Evolutionary conservation across 92 coral and sea anemone genomes (phyloP).

Genomic region (Actinernus sp.): DNA sequence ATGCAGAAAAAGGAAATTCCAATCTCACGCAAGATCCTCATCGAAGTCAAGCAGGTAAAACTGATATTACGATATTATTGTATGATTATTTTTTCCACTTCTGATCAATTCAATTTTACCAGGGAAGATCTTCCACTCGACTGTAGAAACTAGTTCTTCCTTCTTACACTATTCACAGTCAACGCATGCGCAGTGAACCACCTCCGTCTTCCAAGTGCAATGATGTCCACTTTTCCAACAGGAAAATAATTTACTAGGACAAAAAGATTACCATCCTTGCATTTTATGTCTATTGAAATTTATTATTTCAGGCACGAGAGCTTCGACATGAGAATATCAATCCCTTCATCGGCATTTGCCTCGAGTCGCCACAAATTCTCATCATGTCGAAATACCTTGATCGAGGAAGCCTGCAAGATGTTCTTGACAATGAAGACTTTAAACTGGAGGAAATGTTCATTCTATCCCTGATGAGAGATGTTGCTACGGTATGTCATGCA

Average conservation of each 20-base stretch:
- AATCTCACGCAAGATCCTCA: conserved; percentile 82
- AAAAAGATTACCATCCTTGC: no score
- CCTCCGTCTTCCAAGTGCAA: no score
- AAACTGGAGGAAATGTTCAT: conserved; percentile 85
- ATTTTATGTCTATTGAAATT: no score
- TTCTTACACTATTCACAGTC: no score
- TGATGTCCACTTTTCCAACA: no score
- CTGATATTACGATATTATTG: no score
- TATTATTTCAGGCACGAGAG: conserved; percentile 86
- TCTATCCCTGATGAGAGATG: conserved; percentile 83
- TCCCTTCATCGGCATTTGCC: conserved; percentile 82
- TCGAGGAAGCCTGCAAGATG: conserved; percentile 82
- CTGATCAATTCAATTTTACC: no score
- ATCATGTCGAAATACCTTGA: conserved; percentile 79
- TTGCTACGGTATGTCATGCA: conserved; percentile 85
- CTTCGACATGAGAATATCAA: conserved; percentile 86
- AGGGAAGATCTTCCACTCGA: no score
- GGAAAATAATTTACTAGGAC: no score
- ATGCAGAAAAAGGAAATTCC: conserved; percentile 80
- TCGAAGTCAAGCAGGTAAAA: conserved; percentile 90
- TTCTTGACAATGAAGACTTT: conserved; percentile 78
- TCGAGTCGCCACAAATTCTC: conserved; percentile 81
- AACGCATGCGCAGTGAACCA: no score
- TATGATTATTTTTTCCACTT: no score
- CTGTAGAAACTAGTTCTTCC: no score